Base-by-base conservation (phyloP, 2,113 vertebrate species). In the Nycticorax nycticorax region DNA sequence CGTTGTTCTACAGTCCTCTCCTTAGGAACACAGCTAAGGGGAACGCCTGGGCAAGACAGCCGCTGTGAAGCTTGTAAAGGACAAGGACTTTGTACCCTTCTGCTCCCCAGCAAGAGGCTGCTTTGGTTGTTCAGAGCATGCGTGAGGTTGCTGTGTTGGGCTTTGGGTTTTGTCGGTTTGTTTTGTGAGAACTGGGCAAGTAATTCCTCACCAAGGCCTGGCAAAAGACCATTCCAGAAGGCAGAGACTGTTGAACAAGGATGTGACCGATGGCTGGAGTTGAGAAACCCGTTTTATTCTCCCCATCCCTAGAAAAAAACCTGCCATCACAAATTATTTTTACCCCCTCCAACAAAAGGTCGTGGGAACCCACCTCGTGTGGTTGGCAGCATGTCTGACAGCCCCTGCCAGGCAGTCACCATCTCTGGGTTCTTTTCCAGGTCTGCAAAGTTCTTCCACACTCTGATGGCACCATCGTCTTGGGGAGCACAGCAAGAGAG, bases 381-480 rank as follows among this genome's bases (percentile, higher is more conserved):
- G 3, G 98, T 99, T 7, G 99, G 99, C 96, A 99, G 98, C 99
- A 99, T 99, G 98, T 99, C 99, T 0, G 99, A 99, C n/a, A 99
- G 98, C 21, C 99, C 99, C 97, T 99, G 99, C 99, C 99, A 99
- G 1, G 99, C 99, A 0, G 99, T 99, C 87, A 99, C 99, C 99
- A 99, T 99, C 98, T 99, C 99, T 0, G 99, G 99, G 90, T 99
- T 99, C 98, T 99, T 99, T 79, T 99, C 98, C 91, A 98, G 98
- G 95, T 99, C 99, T 2, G 99, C 99, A 52, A 99, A 99, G 97
- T 99, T 99, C 98, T 99, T 99, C 99, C 99, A 99, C 91, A 99
- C 98, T 5, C 99, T 97, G 96, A 99, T 97, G 43, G 99, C 99
- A 12, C 99, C 99, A 1, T 99, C 99, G 12, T 99, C 99, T 99